Percentiles rank a stretch among this genome's conserved stretches.
These are phyloP conservation scores for Orcinus orca DNA, from an alignment of 2,113 vertebrate species.

Conservation along the genomic window DNA sequence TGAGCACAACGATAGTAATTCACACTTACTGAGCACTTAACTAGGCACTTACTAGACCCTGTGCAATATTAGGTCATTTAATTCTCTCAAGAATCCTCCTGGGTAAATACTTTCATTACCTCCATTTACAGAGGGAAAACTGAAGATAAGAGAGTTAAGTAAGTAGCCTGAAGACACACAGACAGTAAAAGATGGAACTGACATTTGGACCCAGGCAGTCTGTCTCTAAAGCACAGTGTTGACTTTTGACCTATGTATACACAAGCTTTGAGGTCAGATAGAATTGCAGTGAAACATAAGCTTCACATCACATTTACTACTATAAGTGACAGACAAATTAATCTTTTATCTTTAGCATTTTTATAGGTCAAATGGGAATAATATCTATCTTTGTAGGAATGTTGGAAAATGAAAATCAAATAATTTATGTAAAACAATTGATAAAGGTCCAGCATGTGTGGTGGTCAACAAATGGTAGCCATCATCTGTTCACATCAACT, in stretches of 20 bases:
- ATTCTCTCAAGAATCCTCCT: not conserved
- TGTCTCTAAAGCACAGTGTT: not conserved
- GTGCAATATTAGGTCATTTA: not conserved
- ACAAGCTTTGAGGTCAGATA: not conserved
- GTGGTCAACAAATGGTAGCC: not conserved
- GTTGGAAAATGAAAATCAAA: slow-evolving; percentile 1
- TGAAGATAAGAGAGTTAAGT: not conserved
- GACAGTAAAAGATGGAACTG: not conserved
- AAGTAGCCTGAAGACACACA: not conserved
- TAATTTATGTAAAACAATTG: not conserved
- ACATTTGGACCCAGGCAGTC: not conserved
- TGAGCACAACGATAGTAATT: not conserved
- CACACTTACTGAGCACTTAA: not conserved
- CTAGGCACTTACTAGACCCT: not conserved
- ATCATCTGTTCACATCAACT: not conserved
- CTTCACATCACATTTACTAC: not conserved
- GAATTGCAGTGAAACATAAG: not conserved
- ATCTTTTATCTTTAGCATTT: not conserved
- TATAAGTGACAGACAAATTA: not conserved
- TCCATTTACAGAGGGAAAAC: not conserved
- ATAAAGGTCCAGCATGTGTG: not conserved
- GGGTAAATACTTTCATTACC: not conserved
- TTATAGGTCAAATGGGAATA: not conserved
- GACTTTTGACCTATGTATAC: not conserved
- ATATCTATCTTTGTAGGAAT: not conserved